Base-by-base conservation (phyloP, 1,140 invertebrate genomes). In the Eciton burchellii region DNA sequence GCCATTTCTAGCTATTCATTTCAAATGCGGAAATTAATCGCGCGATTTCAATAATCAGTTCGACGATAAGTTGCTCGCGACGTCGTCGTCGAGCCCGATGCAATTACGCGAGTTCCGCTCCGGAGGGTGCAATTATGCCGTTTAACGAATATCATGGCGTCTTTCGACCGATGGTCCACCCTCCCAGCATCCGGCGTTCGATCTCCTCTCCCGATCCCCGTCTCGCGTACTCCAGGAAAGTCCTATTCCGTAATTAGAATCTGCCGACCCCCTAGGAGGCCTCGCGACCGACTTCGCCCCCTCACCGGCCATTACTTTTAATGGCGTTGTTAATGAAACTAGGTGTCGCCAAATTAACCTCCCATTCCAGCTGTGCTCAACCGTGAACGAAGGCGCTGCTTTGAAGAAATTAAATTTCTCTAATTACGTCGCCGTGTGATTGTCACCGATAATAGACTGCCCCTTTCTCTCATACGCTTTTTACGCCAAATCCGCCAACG, bases 301-400 rank as follows among this genome's bases (percentile, higher is more conserved):
- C 92, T 90, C 90, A 91, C 90, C 88, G 90, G 89, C 92, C 92
- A 93, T 93, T 93, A 93, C 92, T 93, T 93, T 93, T 93, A 93
- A 93, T 93, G 91, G 92, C 91, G 92, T 93, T 93, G 93, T 93
- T 93, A 93, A 93, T 93, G 93, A 93, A 93, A 93, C 92, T 93
- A 92, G 93, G 92, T 93, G 93, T 93, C 92, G 91, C 93, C 92
- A 92, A 93, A 93, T 93, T 93, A 93, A 93, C 93, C 91, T 91
- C 91, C 90, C 92, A 90, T 93, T 93, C 88, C 91, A 91, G 90
- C 72, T 90, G 92, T 89, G 89, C 92, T 93, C 92, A 92, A 93
- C 92, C 85, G 56, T 72, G 57, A 88, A 83, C 19, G 60, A 71
- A 88, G 62, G 56, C 56, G 43, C 45, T 56, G 74, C 49, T 26